These are phyloP conservation scores for Alces alces DNA, from an alignment of 2,113 vertebrate genomes.

Conservation along the genomic window DNA sequence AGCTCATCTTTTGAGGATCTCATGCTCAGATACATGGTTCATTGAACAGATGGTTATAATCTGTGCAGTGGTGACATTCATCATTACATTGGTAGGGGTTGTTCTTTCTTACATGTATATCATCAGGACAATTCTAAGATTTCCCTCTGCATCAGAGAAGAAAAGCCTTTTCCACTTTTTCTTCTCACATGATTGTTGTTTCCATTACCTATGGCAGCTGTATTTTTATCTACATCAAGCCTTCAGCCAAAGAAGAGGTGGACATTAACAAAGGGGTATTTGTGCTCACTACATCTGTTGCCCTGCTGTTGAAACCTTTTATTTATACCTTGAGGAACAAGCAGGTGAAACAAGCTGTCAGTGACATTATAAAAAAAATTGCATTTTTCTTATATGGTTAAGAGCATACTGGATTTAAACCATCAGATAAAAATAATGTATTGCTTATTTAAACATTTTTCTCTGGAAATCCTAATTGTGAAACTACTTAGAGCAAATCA, in stretches of 20 bases:
- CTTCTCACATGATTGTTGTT: constrained; percentile 58
- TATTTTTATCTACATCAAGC: constrained; percentile 61
- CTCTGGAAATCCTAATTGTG: neutral
- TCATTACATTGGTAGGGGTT: neutral
- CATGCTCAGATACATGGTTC: neutral
- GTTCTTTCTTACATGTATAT: neutral
- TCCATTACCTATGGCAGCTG: constrained; percentile 55
- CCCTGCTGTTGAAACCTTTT: constrained; percentile 46
- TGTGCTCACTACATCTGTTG: constrained; percentile 31
- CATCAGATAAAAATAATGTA: neutral
- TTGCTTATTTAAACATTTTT: neutral
- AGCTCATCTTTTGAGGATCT: neutral
- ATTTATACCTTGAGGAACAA: constrained; percentile 59
- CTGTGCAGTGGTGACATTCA: neutral
- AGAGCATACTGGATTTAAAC: neutral
- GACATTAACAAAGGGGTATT: neutral
- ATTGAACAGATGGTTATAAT: neutral
- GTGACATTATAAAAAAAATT: neutral
- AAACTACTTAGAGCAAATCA: neutral
- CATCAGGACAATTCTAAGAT: constrained; percentile 23
- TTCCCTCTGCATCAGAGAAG: constrained; percentile 28
- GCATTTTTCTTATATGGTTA: neutral
- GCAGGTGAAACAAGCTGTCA: constrained; percentile 53
- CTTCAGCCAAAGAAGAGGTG: constrained; percentile 44
- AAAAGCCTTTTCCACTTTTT: constrained; percentile 60